phyloP scores from a whole-genome alignment of 2,113 vertebrate species.

The Australoheros scitulus region DNA sequence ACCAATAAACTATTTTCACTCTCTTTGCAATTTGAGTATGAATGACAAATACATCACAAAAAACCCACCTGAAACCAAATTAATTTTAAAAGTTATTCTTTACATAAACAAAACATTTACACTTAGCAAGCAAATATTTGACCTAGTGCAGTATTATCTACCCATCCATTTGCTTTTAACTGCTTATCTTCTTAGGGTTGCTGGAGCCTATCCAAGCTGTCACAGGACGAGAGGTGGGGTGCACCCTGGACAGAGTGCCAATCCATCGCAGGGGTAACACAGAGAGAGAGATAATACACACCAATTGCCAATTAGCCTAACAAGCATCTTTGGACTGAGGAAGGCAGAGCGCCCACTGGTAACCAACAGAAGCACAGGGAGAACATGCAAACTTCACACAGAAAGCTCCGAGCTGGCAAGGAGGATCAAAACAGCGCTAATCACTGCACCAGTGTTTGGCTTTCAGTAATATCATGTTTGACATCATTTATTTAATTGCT shows the following conservation, averaged over 20 bases:
- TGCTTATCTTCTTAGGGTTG: neutral
- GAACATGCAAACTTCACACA: neutral
- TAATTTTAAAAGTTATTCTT: neutral
- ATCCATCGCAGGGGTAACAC: neutral
- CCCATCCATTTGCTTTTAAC: neutral
- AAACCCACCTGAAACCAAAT: neutral
- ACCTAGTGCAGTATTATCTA: neutral
- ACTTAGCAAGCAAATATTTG: neutral
- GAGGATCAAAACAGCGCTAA: neutral
- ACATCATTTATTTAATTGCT: neutral
- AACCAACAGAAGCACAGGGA: neutral
- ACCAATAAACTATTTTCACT: neutral
- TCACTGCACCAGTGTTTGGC: neutral
- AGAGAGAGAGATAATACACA: neutral
- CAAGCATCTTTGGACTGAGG: neutral
- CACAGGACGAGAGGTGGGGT: neutral
- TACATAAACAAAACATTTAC: neutral
- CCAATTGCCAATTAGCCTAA: neutral
- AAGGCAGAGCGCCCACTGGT: neutral
- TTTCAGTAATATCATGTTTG: neutral
- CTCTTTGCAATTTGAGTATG: neutral
- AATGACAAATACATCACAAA: neutral
- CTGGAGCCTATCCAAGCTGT: neutral
- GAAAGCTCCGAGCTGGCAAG: neutral
- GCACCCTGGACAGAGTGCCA: neutral